Conservation (phyloP, 2,797 vertebrate genomes). For the Bradypodion ventrale region DNA sequence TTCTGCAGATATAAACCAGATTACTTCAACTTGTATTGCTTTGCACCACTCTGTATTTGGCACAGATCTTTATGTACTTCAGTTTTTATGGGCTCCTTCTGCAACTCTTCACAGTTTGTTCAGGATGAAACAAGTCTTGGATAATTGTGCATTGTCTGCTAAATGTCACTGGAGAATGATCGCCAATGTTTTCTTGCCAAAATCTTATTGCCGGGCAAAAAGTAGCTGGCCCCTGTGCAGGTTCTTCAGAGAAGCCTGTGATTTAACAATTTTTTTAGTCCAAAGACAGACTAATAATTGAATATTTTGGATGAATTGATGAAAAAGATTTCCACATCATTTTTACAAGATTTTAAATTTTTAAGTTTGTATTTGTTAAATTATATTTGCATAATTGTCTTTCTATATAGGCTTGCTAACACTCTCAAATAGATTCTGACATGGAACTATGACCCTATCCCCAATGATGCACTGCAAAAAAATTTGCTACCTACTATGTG, state of each 20-base stretch:
- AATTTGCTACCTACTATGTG: too few relatives aligned
- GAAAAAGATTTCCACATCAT: neutral
- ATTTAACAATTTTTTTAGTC: neutral
- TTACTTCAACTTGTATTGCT: slow-evolving; percentile 10
- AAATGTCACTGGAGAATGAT: slow-evolving; percentile 28
- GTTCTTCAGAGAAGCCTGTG: neutral
- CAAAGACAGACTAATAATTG: neutral
- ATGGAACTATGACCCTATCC: neutral
- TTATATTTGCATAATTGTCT: neutral
- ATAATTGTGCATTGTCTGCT: slow-evolving; percentile 31
- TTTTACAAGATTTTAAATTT: neutral
- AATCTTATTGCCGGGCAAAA: slow-evolving; percentile 4
- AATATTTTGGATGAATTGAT: neutral
- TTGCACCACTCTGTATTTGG: slow-evolving; percentile 19
- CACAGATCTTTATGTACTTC: slow-evolving; percentile 19
- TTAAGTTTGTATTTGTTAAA: too few relatives aligned
- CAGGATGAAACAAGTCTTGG: slow-evolving; percentile 27
- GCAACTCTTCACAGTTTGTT: slow-evolving; percentile 30
- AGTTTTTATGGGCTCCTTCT: slow-evolving; percentile 38
- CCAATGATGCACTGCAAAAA: too few relatives aligned
- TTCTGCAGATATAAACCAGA: slow-evolving; percentile 34
- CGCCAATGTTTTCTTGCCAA: neutral
- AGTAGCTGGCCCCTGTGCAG: neutral
- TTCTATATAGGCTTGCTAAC: neutral
- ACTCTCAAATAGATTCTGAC: neutral